These are phyloP conservation scores for Caenorhabditis japonica DNA, from an alignment of 2,888 invertebrate genomes.

Conservation along the genomic window DNA sequence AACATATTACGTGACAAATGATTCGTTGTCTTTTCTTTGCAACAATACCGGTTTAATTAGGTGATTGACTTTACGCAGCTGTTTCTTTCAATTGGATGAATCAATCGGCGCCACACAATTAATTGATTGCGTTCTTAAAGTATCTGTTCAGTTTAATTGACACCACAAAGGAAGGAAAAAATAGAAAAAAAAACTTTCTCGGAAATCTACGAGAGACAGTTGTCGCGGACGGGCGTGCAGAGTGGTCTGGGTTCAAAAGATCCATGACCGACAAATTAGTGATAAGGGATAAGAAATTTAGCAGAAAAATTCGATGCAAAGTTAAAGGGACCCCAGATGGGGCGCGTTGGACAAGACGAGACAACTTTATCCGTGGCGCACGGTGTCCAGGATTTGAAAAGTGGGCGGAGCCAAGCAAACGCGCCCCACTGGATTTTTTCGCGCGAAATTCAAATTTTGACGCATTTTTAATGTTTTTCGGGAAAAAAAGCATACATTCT, in stretches of 20 bases:
- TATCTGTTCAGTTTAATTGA: conserved; percentile 49
- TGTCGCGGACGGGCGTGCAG: too few relatives aligned
- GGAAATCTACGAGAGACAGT: conserved; percentile 16
- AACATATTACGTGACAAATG: conserved; percentile 26
- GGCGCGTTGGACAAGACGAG: conserved; percentile 3
- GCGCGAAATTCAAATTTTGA: too few relatives aligned
- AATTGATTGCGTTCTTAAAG: conserved; percentile 19
- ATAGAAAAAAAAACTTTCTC: conserved; percentile 9
- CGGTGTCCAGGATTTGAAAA: too few relatives aligned
- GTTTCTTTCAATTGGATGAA: conserved; percentile 4
- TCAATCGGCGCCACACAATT: conserved; percentile 3
- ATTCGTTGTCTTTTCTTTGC: conserved; percentile 9
- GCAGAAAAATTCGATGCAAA: conserved; percentile 10
- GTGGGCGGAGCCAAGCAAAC: too few relatives aligned
- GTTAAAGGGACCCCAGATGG: neutral
- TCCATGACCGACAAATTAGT: too few relatives aligned
- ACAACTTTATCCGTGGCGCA: too few relatives aligned
- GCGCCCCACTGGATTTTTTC: too few relatives aligned
- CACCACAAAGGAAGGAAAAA: conserved; percentile 8
- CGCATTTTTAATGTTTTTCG: too few relatives aligned
- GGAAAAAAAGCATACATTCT: too few relatives aligned
- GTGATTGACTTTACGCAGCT: conserved; percentile 8
- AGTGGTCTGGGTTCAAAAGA: too few relatives aligned
- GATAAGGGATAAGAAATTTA: too few relatives aligned
- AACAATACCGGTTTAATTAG: conserved; percentile 42